Percentiles rank a stretch among this genome's conserved stretches.
Conservation (phyloP, 2,888 invertebrate species). For the Sycophila texana region DNA sequence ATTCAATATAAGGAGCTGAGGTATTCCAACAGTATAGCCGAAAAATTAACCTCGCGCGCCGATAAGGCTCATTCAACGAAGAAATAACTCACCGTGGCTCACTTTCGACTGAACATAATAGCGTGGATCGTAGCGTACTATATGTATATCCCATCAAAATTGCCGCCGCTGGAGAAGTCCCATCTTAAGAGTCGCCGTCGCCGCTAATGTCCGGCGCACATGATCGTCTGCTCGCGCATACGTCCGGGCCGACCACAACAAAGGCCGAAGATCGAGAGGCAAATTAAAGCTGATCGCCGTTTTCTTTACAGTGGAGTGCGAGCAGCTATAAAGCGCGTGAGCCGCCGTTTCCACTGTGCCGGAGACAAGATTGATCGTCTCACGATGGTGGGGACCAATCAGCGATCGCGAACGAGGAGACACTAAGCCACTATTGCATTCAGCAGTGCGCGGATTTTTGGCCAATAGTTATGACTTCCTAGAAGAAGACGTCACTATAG, state of each 20-base stretch:
- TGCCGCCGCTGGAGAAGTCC: constrained; percentile 19
- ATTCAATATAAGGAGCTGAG: neutral
- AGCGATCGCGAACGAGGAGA: neutral
- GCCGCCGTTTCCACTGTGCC: neutral
- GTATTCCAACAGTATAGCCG: neutral
- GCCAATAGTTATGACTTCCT: too few species aligned
- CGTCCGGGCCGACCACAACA: neutral
- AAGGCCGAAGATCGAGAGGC: constrained; percentile 6
- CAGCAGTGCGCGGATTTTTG: neutral
- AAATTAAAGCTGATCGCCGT: constrained; percentile 2
- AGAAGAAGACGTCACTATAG: too few species aligned
- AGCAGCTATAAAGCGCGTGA: neutral
- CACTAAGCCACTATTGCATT: neutral
- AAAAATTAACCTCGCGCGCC: neutral
- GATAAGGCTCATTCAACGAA: neutral
- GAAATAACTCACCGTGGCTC: neutral
- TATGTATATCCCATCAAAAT: neutral
- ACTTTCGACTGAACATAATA: constrained; percentile 3
- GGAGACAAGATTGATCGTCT: neutral
- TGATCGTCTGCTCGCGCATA: constrained; percentile 31
- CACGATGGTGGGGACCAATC: neutral
- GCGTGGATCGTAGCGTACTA: neutral
- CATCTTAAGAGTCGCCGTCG: neutral
- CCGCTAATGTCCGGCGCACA: neutral
- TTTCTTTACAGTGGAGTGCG: neutral